Evolutionary conservation across 1,140 invertebrate species (phyloP).

Genomic region (Leptinotarsa defecta): DNA sequence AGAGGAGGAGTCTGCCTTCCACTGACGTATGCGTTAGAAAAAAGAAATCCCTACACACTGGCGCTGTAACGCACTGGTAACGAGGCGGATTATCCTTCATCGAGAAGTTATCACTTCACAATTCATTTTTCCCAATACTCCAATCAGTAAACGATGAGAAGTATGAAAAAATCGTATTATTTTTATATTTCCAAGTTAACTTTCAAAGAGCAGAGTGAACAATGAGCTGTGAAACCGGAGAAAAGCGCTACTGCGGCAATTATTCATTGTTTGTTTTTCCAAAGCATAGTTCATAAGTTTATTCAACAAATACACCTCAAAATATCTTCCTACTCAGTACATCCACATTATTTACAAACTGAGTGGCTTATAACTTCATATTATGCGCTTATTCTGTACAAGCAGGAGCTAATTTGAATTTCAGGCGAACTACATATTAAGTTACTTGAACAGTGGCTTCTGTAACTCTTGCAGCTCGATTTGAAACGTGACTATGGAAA

Average conservation of each 20-base stretch:
- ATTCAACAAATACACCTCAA: not conserved
- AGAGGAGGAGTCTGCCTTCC: no score
- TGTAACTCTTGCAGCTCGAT: not conserved
- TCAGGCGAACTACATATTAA: not conserved
- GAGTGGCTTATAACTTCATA: constrained; percentile 2
- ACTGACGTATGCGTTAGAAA: no score
- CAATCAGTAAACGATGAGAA: no score
- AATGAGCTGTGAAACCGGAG: no score
- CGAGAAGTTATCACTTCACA: no score
- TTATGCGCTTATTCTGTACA: not conserved
- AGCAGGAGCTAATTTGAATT: constrained; percentile 1
- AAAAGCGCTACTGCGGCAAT: not conserved
- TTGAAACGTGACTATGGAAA: not conserved
- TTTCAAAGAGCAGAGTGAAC: no score
- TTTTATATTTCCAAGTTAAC: no score
- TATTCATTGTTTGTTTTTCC: not conserved
- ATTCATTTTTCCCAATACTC: no score
- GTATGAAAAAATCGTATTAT: no score
- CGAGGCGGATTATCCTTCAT: no score
- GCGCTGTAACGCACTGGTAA: no score
- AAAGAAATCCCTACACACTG: no score
- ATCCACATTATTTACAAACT: constrained; percentile 1
- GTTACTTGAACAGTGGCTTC: not conserved
- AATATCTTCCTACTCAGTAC: not conserved
- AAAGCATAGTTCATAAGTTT: not conserved